A percentile compares a stretch with the other conserved stretches of the same genome.
Evolutionary conservation across 2,113 vertebrate species (phyloP).

Genomic region (Cheilinus undulatus): DNA sequence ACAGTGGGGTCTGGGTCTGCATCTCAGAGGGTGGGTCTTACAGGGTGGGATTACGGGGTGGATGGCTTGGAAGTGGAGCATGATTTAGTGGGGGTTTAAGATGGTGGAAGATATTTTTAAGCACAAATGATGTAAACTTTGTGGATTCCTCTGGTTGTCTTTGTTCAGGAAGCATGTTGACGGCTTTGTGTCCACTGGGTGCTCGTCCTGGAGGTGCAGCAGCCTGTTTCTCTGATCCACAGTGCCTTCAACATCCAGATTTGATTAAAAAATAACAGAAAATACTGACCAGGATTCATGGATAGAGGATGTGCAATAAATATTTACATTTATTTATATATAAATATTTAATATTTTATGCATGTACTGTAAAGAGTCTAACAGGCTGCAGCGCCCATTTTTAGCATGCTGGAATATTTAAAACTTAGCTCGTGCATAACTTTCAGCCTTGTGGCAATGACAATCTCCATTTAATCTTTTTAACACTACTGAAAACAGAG

Average conservation of each 20-base stretch:
- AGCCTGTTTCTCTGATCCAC: not conserved
- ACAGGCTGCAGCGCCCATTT: slow-evolving; percentile 3
- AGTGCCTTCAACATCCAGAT: not conserved
- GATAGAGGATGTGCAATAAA: too few species aligned
- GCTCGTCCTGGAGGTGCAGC: not conserved
- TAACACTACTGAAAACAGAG: not conserved
- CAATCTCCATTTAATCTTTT: too few species aligned
- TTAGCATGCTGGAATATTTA: not conserved
- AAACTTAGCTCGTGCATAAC: too few species aligned
- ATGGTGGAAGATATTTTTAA: slow-evolving; percentile 57
- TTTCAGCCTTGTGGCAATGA: too few species aligned
- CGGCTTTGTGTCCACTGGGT: slow-evolving; percentile 33
- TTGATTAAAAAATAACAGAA: too few species aligned
- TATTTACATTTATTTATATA: too few species aligned
- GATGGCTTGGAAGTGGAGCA: slow-evolving; percentile 18
- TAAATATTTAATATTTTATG: too few species aligned
- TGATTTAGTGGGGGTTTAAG: slow-evolving; percentile 22
- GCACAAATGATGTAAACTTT: slow-evolving; percentile 31
- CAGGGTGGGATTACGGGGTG: not conserved
- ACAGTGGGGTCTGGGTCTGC: slow-evolving; percentile 9
- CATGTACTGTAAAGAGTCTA: not conserved
- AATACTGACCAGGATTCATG: too few species aligned
- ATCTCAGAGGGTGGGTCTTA: not conserved
- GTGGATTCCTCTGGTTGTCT: slow-evolving; percentile 2
- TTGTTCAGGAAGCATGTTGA: not conserved